Evolutionary conservation across 1,140 invertebrate species (phyloP).

Genomic region (Acyrthosiphon pisum): DNA sequence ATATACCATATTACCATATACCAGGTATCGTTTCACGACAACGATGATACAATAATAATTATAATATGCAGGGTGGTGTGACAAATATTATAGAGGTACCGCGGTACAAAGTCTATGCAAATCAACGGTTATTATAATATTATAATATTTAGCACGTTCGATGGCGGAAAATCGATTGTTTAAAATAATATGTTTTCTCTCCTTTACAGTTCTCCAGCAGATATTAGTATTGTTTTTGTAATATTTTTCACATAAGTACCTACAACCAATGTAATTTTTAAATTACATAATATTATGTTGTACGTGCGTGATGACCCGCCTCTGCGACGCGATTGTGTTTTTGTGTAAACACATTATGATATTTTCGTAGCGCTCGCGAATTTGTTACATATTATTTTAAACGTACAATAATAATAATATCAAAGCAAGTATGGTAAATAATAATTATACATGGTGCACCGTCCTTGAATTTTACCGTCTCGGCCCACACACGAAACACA

Average conservation of each 20-base stretch:
- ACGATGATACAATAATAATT: background rate
- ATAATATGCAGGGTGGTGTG: background rate
- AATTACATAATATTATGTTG: background rate
- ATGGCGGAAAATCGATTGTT: background rate
- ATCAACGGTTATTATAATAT: background rate
- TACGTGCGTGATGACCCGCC: background rate
- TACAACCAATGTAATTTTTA: too few relatives aligned
- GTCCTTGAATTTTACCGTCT: conserved; percentile 3
- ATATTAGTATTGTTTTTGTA: too few relatives aligned
- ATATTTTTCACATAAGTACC: too few relatives aligned
- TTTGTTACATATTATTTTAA: background rate
- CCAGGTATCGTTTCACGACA: background rate
- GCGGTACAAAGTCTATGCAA: background rate
- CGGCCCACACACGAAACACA: background rate
- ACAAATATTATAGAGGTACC: too few relatives aligned
- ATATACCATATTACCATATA: background rate
- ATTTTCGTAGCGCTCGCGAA: background rate
- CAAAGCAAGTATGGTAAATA: background rate
- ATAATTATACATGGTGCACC: background rate
- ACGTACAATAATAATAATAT: background rate
- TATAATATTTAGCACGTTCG: background rate
- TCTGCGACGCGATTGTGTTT: background rate
- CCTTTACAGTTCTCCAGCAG: background rate
- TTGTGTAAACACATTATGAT: background rate
- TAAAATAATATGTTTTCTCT: background rate